Conservation (phyloP, 30 jellyfish, hydroid and myxozoan species). For the Catostylus mosaicus region DNA sequence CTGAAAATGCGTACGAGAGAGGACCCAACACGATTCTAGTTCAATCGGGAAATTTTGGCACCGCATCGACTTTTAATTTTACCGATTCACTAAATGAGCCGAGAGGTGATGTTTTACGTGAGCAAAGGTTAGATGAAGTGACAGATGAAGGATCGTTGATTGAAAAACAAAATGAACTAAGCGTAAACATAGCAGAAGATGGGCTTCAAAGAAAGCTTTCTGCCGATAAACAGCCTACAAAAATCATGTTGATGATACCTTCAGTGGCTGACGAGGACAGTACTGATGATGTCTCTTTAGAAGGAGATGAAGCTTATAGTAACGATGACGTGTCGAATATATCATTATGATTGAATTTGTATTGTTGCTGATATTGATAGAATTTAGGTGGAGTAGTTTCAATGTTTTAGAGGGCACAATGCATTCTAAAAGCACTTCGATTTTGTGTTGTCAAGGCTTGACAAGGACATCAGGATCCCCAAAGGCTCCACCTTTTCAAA, state of each 20-base stretch:
- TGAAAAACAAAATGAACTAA: background rate
- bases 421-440: too few species aligned
- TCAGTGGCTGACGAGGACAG: slow-evolving; percentile 80
- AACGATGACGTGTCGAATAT: slow-evolving; percentile 43
- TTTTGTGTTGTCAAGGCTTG: too few species aligned
- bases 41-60: slow-evolving; percentile 59
- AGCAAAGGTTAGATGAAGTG: slow-evolving; percentile 27
- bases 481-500: too few species aligned
- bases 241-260: slow-evolving; percentile 62
- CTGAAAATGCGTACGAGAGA: background rate
- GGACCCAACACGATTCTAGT: slow-evolving; percentile 47
- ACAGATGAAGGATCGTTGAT: background rate
- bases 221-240: slow-evolving; percentile 39
- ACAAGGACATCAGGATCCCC: too few species aligned
- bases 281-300: slow-evolving; percentile 46
- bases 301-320: slow-evolving; percentile 58
- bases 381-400: too few species aligned
- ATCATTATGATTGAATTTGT: slow-evolving; percentile 32
- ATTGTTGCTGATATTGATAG: too few species aligned
- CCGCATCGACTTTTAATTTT: slow-evolving; percentile 50
- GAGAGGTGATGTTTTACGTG: background rate
- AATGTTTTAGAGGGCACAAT: too few species aligned
- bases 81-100: slow-evolving; percentile 63
- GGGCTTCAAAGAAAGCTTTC: background rate
- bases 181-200: background rate